Evolutionary conservation across 2,888 invertebrate species (phyloP), one percentile per base, ranked within the genome.

Genomic region (Campoletis raptor): DNA sequence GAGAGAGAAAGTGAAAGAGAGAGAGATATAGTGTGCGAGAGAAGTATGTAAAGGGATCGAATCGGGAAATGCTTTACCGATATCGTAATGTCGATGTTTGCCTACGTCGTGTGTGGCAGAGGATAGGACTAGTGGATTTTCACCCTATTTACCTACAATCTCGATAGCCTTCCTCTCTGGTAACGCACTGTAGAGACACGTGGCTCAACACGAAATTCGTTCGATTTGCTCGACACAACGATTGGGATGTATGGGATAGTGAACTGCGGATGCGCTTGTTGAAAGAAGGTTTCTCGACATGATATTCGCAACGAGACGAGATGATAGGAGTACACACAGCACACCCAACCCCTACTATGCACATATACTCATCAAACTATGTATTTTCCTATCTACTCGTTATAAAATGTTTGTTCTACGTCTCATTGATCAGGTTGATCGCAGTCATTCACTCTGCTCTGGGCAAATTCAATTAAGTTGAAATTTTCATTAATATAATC

Each of bases 101-200:
- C 86, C 66, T 73, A 73, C 77, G 52, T 73, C 66, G 86, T 67
- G 81, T 78, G 82, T 76, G 76, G 36, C 61, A 57, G 24, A 70
- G 69, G 57, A 81, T 74, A 77, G 67, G 40, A 61, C 83, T 81
- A 83, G 73, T 81, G 81, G 81, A 83, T 83, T 86, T 86, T 83
- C 86, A 86, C 73, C 86, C 83, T 86, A 73, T 86, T 86, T 86
- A 69, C 86, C 42, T 86, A 67, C 57, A 67, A 83, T 81, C 86
- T 81, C 81, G 78, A 78, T 83, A 78, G 2, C 36, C 57, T 15
- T 42, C 24, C 64, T 8, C 45, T 12, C 15, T 67, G 48, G 40
- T 66, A 76, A 40, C 36, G 61, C 81, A 57, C 30, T 52, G 70
- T 36, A 67, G 37, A 57, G 57, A 48, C 36, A 57, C 67, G 45